phyloP scores from a whole-genome alignment of 2,797 vertebrate species.

The Sebastiscus albofasciatus region DNA sequence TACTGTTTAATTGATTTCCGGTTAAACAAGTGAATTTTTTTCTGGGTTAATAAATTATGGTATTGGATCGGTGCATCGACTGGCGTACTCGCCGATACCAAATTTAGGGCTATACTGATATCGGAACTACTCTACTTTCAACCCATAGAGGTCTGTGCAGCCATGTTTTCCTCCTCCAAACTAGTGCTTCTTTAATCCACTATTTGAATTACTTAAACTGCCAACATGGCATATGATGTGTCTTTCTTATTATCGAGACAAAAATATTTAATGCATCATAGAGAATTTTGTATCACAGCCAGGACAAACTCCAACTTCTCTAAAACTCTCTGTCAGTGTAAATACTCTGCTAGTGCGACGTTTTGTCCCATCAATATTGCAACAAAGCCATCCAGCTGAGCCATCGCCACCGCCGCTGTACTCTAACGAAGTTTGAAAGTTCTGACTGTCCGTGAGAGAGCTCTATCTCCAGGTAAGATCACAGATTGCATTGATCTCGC shows the following conservation, averaged over 20 bases:
- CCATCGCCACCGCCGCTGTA: background rate
- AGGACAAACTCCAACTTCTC: background rate
- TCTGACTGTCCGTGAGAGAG: slow-evolving; percentile 21
- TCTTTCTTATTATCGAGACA: background rate
- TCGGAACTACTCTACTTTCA: background rate
- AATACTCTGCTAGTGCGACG: background rate
- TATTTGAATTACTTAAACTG: background rate
- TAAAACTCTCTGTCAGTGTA: background rate
- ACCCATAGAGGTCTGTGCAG: background rate
- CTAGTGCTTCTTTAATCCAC: background rate
- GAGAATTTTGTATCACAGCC: background rate
- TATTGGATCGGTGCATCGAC: accelerated
- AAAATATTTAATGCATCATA: background rate
- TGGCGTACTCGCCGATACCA: accelerated
- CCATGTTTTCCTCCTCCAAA: background rate
- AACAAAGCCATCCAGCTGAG: slow-evolving; percentile 15
- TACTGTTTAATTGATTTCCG: too few relatives aligned
- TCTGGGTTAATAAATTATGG: too few relatives aligned
- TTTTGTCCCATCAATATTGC: slow-evolving; percentile 39
- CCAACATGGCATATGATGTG: too few relatives aligned
- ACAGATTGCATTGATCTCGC: slow-evolving; percentile 41
- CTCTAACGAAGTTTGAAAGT: slow-evolving; percentile 27
- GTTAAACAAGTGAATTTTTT: too few relatives aligned
- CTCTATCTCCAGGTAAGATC: slow-evolving; percentile 42
- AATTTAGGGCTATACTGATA: too few relatives aligned